phyloP scores from a whole-genome alignment of 2,113 vertebrate species.

The Ochotona curzoniae region DNA sequence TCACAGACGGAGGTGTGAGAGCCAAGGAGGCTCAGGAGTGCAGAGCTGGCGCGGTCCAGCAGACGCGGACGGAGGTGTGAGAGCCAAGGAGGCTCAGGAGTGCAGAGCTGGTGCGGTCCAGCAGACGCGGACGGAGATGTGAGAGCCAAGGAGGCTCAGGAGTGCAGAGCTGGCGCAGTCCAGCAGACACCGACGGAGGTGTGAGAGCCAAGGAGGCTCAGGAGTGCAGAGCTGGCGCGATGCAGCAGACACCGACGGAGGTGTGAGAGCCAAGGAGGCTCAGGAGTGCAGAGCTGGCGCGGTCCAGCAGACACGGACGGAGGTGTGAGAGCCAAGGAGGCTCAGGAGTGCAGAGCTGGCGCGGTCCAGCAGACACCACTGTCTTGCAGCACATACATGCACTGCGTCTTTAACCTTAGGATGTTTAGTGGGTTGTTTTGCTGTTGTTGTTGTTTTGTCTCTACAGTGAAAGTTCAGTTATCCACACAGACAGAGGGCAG shows the following conservation, averaged over 20 bases:
- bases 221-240: background rate
- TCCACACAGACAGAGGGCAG: background rate
- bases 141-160: background rate
- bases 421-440: background rate
- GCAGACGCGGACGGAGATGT: background rate
- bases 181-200: background rate
- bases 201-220: background rate
- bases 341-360: background rate
- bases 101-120: background rate
- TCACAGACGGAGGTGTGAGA: background rate
- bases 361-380: accelerated
- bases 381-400: accelerated
- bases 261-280: background rate
- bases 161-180: background rate
- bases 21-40: background rate
- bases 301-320: too few species aligned
- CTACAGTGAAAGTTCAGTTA: background rate
- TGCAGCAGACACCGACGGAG: background rate
- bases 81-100: background rate
- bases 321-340: background rate
- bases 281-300: background rate
- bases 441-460: background rate
- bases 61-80: background rate
- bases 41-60: background rate
- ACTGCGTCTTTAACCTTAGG: background rate